These are phyloP conservation scores for Zophobas atratus DNA, from an alignment of 1,140 invertebrate species.

Conservation along the genomic window DNA sequence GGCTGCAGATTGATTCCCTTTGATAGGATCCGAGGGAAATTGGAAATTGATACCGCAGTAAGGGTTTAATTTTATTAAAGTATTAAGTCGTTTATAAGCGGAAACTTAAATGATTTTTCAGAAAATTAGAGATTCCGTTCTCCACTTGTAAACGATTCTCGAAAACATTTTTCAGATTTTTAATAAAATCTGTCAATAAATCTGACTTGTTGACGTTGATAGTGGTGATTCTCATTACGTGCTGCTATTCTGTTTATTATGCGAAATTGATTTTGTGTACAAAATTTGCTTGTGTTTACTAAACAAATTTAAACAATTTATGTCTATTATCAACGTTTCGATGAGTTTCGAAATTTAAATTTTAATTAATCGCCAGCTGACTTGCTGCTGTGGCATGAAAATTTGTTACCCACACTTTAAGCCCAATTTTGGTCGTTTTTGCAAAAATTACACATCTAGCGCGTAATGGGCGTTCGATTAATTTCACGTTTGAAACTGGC, in stretches of 20 bases:
- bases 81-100: constrained; percentile 49
- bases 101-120: constrained; percentile 48
- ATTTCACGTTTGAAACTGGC: no score
- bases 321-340: constrained; percentile 2
- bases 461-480: no score
- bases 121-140: constrained; percentile 32
- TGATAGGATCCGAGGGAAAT: constrained; percentile 44
- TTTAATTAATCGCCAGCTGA: constrained; percentile 37
- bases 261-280: constrained; percentile 29
- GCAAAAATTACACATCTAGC: no score
- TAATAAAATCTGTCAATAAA: constrained; percentile 32
- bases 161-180: constrained; percentile 35
- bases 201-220: constrained; percentile 25
- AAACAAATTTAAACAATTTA: constrained; percentile 30
- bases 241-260: not conserved
- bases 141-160: constrained; percentile 20
- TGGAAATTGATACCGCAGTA: constrained; percentile 45
- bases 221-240: not conserved
- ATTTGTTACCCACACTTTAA: not conserved
- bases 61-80: constrained; percentile 48
- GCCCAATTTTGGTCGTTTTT: no score
- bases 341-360: constrained; percentile 9
- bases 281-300: constrained; percentile 9
- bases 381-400: not conserved
- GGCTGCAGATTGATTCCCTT: constrained; percentile 45